Base-by-base conservation (phyloP, 2,888 invertebrate genomes). In the Osmoderma eremita region DNA sequence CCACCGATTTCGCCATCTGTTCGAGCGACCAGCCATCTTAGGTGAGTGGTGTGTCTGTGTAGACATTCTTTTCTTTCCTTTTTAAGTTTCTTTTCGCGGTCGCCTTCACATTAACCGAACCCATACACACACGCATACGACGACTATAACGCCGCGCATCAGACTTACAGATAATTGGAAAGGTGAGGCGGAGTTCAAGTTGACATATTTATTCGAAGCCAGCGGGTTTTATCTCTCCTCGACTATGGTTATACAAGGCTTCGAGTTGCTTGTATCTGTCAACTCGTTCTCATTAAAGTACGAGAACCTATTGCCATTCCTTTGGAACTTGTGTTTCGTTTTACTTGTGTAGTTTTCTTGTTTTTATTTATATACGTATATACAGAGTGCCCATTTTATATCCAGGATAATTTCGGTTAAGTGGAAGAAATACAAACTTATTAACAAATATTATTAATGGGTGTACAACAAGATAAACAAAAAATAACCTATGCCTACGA, bases 121-220 rank as follows among this genome's bases (percentile, higher is more conserved):
- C n/a, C 38, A 20, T 22, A 45, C 30, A 58, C 53, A 36, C 53
- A 53, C n/a, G n/a, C n/a, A n/a, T n/a, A 12, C 15, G 24, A 24
- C 72, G 15, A n/a, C n/a, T n/a, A n/a, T n/a, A n/a, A n/a, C n/a
- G n/a, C n/a, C n/a, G n/a, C n/a, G n/a, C n/a, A n/a, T n/a, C 41
- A 42, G n/a, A 42, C 39, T 17, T 61, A 45, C 58, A 73, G 69
- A 74, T 78, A 79, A 78, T 78, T 77, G 78, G 78, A 76, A 76
- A 75, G 73, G 74, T 75, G 75, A 78, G 80, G 81, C 79, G 79
- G 79, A 75, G 78, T 75, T 72, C 75, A 74, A 67, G 79, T 79
- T 81, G 81, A 81, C 81, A 80, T 81, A 78, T 81, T 81, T 81
- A 81, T 81, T 80, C 78, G 80, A 80, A 78, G 74, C n/a, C 78